These are phyloP conservation scores for Tachysurus vachellii DNA, from an alignment of 2,113 vertebrate genomes.

Conservation along the genomic window DNA sequence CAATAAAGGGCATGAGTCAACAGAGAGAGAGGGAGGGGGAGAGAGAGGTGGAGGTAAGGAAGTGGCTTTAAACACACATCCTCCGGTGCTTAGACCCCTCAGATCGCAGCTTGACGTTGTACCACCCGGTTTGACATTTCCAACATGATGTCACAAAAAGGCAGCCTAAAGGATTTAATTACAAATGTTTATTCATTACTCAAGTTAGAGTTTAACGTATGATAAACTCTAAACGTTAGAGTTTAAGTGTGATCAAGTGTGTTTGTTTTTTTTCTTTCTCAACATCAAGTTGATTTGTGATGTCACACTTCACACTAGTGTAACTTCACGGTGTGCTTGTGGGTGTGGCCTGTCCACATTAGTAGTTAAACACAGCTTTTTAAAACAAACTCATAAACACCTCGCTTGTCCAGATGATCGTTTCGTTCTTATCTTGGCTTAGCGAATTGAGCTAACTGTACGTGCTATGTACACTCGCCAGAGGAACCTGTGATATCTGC, in stretches of 20 bases:
- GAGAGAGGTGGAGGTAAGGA: not conserved
- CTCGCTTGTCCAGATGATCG: not conserved
- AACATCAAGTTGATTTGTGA: no score
- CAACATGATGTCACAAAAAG: not conserved
- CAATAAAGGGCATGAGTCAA: constrained; percentile 14
- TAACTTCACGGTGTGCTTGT: not conserved
- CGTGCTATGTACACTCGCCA: no score
- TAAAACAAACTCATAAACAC: not conserved
- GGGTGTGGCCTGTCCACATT: not conserved
- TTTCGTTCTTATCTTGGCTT: no score
- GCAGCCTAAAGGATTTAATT: not conserved
- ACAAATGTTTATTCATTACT: not conserved
- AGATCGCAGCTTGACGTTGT: not conserved
- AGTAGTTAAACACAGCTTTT: not conserved
- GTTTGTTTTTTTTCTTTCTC: no score
- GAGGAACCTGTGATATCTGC: not conserved
- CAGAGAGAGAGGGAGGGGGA: not conserved
- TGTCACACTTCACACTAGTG: not conserved
- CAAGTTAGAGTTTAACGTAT: not conserved
- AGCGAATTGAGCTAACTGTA: no score
- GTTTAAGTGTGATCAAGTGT: not conserved
- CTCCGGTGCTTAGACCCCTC: not conserved
- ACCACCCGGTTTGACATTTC: not conserved
- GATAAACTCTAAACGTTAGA: no score
- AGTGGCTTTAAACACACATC: not conserved